These are phyloP conservation scores for Phthorimaea operculella DNA, from an alignment of 1,140 invertebrate species.

Conservation along the genomic window DNA sequence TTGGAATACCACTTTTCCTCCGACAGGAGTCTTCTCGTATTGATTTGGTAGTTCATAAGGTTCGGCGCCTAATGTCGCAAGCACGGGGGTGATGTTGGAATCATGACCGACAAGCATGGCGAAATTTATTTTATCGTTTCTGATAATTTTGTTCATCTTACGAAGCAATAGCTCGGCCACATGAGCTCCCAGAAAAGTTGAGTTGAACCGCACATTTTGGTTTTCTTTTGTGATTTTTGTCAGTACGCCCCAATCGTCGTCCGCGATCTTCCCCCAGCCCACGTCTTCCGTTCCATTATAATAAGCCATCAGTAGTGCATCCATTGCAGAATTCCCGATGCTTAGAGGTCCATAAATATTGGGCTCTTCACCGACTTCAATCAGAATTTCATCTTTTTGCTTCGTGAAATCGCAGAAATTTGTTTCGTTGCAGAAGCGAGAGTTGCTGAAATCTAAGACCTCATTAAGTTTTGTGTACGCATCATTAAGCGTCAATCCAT, in stretches of 20 bases:
- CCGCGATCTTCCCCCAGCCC: conserved; percentile 41
- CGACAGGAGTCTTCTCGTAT: conserved; percentile 40
- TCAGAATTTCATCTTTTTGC: conserved; percentile 29
- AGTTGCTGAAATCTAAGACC: conserved; percentile 41
- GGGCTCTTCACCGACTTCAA: conserved; percentile 31
- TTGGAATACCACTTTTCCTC: conserved; percentile 54
- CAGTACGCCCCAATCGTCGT: conserved; percentile 30
- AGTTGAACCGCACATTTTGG: conserved; percentile 44
- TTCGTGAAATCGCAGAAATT: conserved; percentile 33
- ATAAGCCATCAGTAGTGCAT: conserved; percentile 53
- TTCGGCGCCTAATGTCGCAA: conserved; percentile 20
- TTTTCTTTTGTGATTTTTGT: conserved; percentile 31
- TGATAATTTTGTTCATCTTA: conserved; percentile 32
- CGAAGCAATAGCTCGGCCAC: conserved; percentile 37
- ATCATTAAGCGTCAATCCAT: conserved; percentile 28
- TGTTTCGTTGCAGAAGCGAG: conserved; percentile 31
- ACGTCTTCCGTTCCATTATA: conserved; percentile 47
- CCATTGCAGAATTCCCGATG: conserved; percentile 38
- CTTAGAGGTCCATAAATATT: conserved; percentile 41
- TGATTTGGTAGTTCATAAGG: conserved; percentile 28
- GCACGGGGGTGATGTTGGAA: conserved; percentile 6
- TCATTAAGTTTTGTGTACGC: conserved; percentile 31
- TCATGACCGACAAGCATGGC: conserved; percentile 10
- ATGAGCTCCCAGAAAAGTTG: conserved; percentile 34
- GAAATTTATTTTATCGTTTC: conserved; percentile 14